Evolutionary conservation across 2,888 invertebrate species (phyloP).

Genomic region (Dioctria linearis): DNA sequence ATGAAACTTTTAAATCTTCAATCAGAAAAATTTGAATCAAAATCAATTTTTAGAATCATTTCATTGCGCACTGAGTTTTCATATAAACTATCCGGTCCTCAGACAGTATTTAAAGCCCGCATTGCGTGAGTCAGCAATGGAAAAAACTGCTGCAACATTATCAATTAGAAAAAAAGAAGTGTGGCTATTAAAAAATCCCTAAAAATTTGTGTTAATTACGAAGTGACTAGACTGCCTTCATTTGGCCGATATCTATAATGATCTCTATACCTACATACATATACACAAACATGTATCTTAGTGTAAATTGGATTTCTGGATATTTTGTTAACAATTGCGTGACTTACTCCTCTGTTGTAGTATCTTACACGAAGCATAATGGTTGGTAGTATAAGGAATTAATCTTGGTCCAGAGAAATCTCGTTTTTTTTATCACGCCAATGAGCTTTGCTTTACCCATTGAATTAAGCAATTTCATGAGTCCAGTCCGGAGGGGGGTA

Average conservation of each 20-base stretch:
- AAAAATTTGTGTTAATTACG: slow-evolving; percentile 34
- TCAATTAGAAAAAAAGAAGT: slow-evolving; percentile 11
- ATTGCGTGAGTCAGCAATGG: not conserved
- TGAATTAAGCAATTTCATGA: slow-evolving; percentile 30
- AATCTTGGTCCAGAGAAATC: slow-evolving; percentile 48
- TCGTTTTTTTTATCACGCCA: slow-evolving; percentile 47
- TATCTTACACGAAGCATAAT: not conserved
- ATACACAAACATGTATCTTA: too few relatives aligned
- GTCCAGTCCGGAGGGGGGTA: not conserved
- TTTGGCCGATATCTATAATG: not conserved
- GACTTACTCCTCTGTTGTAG: slow-evolving; percentile 11
- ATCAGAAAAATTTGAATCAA: not conserved
- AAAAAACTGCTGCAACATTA: not conserved
- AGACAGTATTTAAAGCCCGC: not conserved
- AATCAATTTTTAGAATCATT: not conserved
- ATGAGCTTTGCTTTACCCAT: slow-evolving; percentile 50
- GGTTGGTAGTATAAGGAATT: slow-evolving; percentile 20
- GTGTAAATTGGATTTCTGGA: not conserved
- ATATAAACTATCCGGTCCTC: too few relatives aligned
- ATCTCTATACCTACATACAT: too few relatives aligned
- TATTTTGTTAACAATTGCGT: slow-evolving; percentile 19
- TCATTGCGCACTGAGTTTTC: too few relatives aligned
- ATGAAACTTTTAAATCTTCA: too few relatives aligned
- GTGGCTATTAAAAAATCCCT: slow-evolving; percentile 9
- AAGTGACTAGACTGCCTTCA: not conserved